phyloP scores from a whole-genome alignment of 1,140 invertebrate genomes.

The Caenorhabditis tropicalis region DNA sequence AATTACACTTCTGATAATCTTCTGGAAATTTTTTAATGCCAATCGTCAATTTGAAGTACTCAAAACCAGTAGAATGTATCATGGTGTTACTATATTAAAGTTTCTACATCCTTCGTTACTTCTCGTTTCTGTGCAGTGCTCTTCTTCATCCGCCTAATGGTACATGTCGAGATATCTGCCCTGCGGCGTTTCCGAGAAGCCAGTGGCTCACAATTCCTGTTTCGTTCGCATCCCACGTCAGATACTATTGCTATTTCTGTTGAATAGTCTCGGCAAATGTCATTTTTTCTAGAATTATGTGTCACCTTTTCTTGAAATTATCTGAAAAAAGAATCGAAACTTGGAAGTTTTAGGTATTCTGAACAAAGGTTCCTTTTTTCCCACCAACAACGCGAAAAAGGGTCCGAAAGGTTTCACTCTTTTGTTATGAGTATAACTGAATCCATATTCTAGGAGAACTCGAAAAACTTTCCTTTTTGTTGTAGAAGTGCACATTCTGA shows the following conservation, averaged over 20 bases:
- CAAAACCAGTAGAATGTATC: too few relatives aligned
- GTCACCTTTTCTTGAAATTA: neutral
- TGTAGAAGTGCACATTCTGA: too few relatives aligned
- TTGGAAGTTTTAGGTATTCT: neutral
- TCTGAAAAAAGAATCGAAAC: too few relatives aligned
- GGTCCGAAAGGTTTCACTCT: neutral
- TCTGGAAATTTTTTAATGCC: too few relatives aligned
- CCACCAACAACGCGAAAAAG: neutral
- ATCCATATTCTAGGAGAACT: neutral
- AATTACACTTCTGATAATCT: too few relatives aligned
- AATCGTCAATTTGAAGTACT: too few relatives aligned
- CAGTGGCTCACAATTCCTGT: neutral
- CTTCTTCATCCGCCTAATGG: neutral
- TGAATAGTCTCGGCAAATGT: neutral
- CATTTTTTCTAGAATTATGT: neutral
- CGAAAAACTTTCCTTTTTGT: neutral
- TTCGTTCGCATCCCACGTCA: constrained; percentile 29
- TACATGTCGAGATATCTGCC: neutral
- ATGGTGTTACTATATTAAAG: too few relatives aligned
- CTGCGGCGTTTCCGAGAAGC: neutral
- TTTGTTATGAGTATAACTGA: neutral
- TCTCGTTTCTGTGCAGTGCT: neutral
- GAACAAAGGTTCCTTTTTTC: constrained; percentile 9
- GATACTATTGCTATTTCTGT: neutral
- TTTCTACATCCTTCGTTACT: neutral